Evolutionary conservation across 1,140 invertebrate species (phyloP), one percentile per base, ranked within the genome.

Genomic region (Calliphora vicina): DNA sequence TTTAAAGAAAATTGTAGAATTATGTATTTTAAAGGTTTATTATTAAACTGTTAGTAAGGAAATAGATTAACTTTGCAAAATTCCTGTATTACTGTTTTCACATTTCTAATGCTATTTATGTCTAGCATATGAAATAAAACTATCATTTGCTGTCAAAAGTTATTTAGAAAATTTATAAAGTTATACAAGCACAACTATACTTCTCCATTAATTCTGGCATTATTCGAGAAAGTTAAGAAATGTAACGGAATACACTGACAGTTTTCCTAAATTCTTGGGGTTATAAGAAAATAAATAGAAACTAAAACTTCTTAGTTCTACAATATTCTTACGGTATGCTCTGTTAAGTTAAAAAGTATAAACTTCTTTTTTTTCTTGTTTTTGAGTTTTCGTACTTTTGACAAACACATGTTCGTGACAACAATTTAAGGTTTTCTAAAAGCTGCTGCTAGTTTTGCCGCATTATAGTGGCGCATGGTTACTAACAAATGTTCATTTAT

Each of bases 341-440:
- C 6, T 23, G 61, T 67, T 23, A 23, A 23, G 61, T 67, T 23
- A 8, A 25, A 67, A 67, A 35, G 20, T 23, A 23, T 57, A 25
- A 67, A 67, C 57, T 67, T 67, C 9, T 23, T 67, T 57, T 57
- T 57, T n/a, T 57, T 57, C n/a, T n/a, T 57, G 2, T 57, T 57
- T n/a, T 57, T 6, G 6, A n/a, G 15, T 67, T 67, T n/a, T n/a
- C n/a, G n/a, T n/a, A n/a, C n/a, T n/a, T n/a, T 67, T 23, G 20
- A 67, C 20, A 67, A 67, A 67, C 61, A 67, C 61, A 67, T 67
- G 61, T 67, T 67, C 61, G 61, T 67, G 61, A 67, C 61, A 67
- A 67, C 61, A 67, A 67, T 67, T 67, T 67, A 23, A 23, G 61
- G 6, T 67, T 61, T 61, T 61, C 50, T n/a, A 61, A 12, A 43